These are phyloP conservation scores for Dicaeum eximium DNA, from an alignment of 2,113 vertebrate species.

Conservation along the genomic window DNA sequence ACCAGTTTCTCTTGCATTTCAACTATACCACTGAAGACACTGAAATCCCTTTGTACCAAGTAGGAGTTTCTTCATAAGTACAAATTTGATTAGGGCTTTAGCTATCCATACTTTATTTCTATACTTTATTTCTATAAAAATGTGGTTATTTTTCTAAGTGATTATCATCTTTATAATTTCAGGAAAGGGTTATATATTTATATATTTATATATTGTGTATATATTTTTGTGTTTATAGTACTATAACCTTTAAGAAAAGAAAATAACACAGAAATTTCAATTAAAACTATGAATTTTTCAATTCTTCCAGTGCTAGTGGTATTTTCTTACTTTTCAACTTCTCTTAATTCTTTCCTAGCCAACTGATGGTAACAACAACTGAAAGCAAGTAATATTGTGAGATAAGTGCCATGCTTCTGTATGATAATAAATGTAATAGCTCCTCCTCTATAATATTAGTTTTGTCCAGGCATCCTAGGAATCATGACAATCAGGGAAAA, in stretches of 20 bases:
- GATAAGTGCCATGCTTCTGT: neutral
- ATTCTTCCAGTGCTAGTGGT: neutral
- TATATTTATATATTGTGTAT: neutral
- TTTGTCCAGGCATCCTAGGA: neutral
- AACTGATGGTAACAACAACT: neutral
- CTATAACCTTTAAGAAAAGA: neutral
- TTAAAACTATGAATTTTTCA: neutral
- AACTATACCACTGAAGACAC: neutral
- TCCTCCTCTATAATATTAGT: neutral
- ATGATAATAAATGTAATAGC: neutral
- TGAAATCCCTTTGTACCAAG: neutral
- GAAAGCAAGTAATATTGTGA: neutral
- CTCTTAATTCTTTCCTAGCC: neutral
- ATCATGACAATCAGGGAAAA: constrained; percentile 11
- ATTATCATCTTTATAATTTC: neutral
- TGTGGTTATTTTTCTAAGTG: neutral
- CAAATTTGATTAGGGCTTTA: neutral
- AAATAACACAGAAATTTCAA: neutral
- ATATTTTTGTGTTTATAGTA: neutral
- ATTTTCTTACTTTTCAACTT: neutral
- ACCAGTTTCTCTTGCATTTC: neutral
- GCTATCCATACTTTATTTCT: neutral
- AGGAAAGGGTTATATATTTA: neutral
- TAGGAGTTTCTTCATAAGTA: neutral
- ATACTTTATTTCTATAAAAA: neutral